phyloP scores from a whole-genome alignment of 2,888 invertebrate species.

The Meliscaeva auricollis region DNA sequence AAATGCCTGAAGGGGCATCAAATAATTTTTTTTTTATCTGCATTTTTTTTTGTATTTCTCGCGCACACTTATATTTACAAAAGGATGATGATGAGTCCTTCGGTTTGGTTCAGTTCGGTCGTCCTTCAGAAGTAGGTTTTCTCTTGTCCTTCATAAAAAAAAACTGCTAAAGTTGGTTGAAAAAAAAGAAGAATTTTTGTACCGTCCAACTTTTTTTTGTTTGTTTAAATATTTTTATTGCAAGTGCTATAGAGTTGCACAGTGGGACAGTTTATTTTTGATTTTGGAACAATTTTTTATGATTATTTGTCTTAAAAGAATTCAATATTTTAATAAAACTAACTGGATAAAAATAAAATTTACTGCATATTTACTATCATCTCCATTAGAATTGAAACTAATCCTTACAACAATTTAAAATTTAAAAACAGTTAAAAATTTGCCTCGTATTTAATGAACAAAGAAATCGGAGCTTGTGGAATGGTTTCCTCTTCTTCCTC shows the following conservation, averaged over 20 bases:
- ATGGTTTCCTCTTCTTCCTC: too few relatives aligned
- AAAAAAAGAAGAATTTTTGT: conserved; percentile 31
- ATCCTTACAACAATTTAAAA: too few relatives aligned
- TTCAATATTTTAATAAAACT: too few relatives aligned
- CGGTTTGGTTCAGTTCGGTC: conserved; percentile 17
- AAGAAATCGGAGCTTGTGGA: too few relatives aligned
- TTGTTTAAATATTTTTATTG: not conserved
- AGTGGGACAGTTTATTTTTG: not conserved
- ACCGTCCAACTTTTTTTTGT: conserved; percentile 60
- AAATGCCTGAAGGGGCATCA: conserved; percentile 69
- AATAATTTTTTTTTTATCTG: conserved; percentile 43
- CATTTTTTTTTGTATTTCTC: conserved; percentile 33
- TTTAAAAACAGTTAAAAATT: too few relatives aligned
- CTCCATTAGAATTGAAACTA: too few relatives aligned
- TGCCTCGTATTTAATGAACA: too few relatives aligned
- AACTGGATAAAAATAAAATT: too few relatives aligned
- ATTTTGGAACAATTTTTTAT: too few relatives aligned
- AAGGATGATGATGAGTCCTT: conserved; percentile 59
- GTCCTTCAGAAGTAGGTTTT: conserved; percentile 33
- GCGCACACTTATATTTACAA: conserved; percentile 42
- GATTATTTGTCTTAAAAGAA: too few relatives aligned
- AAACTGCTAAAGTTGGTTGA: not conserved
- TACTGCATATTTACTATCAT: too few relatives aligned
- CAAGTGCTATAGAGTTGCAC: not conserved
- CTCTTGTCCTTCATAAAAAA: not conserved